These are phyloP conservation scores for Drosophila fuyamai DNA, from an alignment of 1,140 invertebrate genomes.

Conservation along the genomic window DNA sequence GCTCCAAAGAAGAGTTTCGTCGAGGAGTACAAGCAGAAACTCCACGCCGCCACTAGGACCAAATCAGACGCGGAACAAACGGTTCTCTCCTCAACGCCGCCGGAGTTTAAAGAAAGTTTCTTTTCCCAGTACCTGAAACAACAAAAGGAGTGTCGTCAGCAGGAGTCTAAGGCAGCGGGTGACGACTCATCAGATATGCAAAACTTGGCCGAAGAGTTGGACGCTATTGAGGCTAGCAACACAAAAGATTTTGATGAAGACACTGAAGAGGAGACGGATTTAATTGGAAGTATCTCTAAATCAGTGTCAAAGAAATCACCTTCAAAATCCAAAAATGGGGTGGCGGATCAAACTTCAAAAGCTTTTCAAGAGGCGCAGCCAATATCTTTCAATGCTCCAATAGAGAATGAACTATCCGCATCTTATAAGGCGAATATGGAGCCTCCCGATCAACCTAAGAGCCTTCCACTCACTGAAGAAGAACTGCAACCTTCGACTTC, in stretches of 20 bases:
- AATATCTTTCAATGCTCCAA: neutral
- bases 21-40: conserved; percentile 58
- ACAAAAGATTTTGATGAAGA: conserved; percentile 31
- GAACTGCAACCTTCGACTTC: conserved; percentile 51
- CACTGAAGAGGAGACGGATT: conserved; percentile 24
- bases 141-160: conserved; percentile 21
- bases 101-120: conserved; percentile 61
- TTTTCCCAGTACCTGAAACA: conserved; percentile 68
- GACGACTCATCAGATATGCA: conserved; percentile 47
- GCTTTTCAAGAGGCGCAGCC: neutral
- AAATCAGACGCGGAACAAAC: conserved; percentile 1
- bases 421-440: neutral
- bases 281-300: neutral
- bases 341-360: neutral
- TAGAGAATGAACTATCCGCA: neutral
- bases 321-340: neutral
- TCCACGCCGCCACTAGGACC: conserved; percentile 25
- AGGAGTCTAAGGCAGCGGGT: neutral
- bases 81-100: conserved; percentile 39
- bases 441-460: neutral
- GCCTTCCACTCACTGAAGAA: conserved; percentile 32
- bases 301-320: neutral
- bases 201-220: conserved; percentile 56
- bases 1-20: conserved; percentile 48
- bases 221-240: conserved; percentile 49